Evolutionary conservation across 2,797 vertebrate genomes (phyloP), one percentile per base, ranked within the genome.

Genomic region (Danionella dracula): DNA sequence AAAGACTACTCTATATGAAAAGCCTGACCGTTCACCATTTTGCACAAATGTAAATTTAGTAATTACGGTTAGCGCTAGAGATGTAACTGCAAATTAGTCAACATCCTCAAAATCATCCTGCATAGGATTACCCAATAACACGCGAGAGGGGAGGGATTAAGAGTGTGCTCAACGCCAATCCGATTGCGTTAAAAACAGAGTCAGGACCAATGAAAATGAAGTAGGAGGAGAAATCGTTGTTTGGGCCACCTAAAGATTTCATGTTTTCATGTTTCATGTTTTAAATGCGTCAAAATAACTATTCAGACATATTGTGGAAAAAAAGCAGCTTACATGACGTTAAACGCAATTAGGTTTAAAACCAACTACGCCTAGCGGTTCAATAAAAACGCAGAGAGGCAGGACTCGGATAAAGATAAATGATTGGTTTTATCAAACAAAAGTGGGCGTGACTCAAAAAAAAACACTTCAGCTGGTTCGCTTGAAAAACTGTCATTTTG

Each of bases 151-250:
- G 34, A 38, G 21, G 63, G 23, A 80, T 56, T 32, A 50, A 65
- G 61, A 49, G 31, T 29, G 44, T 35, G 50, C 5, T 12, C 9
- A 9, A 16, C 23, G 4, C 82, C 72, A 82, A 83, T 84, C 66
- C 58, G 1, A 44, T 1, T 27, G 7, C 0, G 0, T 1, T 0
- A 2, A 11, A 4, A 16, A 54, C 59, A 11, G 76, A 77, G 73
- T 74, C 83, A 82, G 86, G 81, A 85, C 88, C 83, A 85, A 82
- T 76, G 5, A 49, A 0, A 58, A 13, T n/a, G 2, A 44, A 31
- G 55, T 13, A 58, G 38, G 55, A 2, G 23, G 10, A 29, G 4
- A 7, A 1, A 8, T 31, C 0, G 11, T 35, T 35, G 6, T 6
- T 3, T 37, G 17, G 20, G 23, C 6, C n/a, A n/a, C n/a, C n/a